Conservation (phyloP, 2,113 vertebrate species). For the Tetraodon nigroviridis region DNA sequence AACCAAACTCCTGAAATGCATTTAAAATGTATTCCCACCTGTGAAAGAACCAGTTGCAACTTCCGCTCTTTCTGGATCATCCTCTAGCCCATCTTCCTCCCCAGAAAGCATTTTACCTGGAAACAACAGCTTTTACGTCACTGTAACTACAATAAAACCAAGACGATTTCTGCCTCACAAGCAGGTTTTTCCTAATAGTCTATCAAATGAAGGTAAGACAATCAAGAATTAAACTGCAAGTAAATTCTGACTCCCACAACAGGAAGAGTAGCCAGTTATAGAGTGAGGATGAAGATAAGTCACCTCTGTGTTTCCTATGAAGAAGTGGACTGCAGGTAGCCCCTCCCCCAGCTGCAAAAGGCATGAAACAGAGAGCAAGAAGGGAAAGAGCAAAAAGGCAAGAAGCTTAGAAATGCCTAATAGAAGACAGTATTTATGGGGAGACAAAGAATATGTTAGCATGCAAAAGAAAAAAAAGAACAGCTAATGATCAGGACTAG, state of each 20-base stretch:
- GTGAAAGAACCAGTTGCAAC: conserved; percentile 79
- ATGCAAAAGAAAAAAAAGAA: conserved; percentile 31
- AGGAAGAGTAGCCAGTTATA: conserved; percentile 16
- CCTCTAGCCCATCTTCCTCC: conserved; percentile 89
- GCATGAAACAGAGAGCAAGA: conserved; percentile 80
- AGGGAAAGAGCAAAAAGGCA: conserved; percentile 51
- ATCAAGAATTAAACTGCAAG: not conserved
- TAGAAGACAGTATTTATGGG: conserved; percentile 18
- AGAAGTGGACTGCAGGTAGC: conserved; percentile 94
- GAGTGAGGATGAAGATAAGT: conserved; percentile 56
- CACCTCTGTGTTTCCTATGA: conserved; percentile 97
- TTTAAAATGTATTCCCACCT: conserved; percentile 66
- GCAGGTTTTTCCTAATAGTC: not conserved
- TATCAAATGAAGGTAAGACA: not conserved
- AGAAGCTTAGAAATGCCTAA: conserved; percentile 36
- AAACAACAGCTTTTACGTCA: conserved; percentile 25
- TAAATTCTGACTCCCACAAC: not conserved
- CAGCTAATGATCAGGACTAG: conserved; percentile 14
- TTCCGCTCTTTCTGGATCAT: conserved; percentile 87
- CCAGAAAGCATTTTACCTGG: conserved; percentile 87
- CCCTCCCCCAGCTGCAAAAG: conserved; percentile 88
- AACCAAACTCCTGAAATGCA: not conserved
- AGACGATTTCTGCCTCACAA: not conserved
- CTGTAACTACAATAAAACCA: not conserved
- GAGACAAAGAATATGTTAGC: conserved; percentile 10